Conservation (phyloP, 2,888 invertebrate species). For the Incurvaria masculella region DNA sequence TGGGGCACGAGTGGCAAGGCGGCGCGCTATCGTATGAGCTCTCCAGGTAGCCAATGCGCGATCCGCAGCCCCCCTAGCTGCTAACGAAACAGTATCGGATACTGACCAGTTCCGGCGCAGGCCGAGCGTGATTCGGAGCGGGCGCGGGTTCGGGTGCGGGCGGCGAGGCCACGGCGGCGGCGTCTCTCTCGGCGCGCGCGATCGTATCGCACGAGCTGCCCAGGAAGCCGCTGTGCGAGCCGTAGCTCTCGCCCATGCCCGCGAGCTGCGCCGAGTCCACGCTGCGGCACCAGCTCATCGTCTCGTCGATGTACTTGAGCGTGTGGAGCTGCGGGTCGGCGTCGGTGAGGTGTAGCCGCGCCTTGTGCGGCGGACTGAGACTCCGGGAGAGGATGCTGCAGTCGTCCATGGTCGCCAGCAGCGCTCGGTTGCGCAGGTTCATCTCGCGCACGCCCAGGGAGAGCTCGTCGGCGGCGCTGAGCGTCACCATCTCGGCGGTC, state of each 20-base stretch:
- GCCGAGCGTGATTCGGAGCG: too few relatives aligned
- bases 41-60: too few relatives aligned
- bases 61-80: too few relatives aligned
- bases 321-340: conserved; percentile 56
- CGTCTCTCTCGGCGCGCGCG: conserved; percentile 39
- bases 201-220: conserved; percentile 48
- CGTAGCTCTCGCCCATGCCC: conserved; percentile 51
- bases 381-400: conserved; percentile 48
- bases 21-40: too few relatives aligned
- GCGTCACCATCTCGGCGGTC: conserved; percentile 65
- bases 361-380: conserved; percentile 44
- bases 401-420: conserved; percentile 53
- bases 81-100: too few relatives aligned
- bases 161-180: not conserved
- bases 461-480: conserved; percentile 53
- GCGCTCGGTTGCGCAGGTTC: conserved; percentile 49
- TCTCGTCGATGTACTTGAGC: conserved; percentile 61
- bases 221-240: conserved; percentile 42
- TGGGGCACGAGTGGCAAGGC: too few relatives aligned
- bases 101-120: too few relatives aligned
- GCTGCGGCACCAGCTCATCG: conserved; percentile 48
- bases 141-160: too few relatives aligned
- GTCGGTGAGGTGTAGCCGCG: conserved; percentile 40
- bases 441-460: conserved; percentile 42
- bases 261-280: conserved; percentile 45